phyloP scores from a whole-genome alignment of 2,797 vertebrate species.

The Pseudochaenichthys georgianus region DNA sequence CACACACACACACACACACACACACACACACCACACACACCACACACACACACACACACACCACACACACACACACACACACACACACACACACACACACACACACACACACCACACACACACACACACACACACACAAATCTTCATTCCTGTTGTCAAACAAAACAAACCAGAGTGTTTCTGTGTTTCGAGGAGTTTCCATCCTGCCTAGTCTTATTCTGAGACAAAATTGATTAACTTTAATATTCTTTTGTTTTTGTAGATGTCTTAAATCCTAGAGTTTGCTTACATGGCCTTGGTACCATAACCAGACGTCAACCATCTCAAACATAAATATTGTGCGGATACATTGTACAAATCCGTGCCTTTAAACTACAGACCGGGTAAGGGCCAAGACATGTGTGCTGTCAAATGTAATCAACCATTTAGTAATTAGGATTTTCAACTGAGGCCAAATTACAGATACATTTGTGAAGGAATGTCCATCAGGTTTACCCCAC shows the following conservation, averaged over 20 bases:
- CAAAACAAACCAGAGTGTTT: constrained; percentile 65
- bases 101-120: constrained; percentile 17
- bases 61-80: no score
- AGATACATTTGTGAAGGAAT: neutral
- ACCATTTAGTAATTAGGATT: neutral
- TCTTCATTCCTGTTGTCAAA: constrained; percentile 67
- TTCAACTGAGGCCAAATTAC: neutral
- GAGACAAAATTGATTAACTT: constrained; percentile 53
- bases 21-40: no score
- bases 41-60: no score
- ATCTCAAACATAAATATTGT: constrained; percentile 17
- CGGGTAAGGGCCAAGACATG: constrained; percentile 5
- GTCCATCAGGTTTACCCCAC: no score
- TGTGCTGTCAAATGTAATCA: neutral
- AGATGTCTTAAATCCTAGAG: constrained; percentile 56
- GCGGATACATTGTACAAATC: neutral
- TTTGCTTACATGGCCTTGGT: constrained; percentile 28
- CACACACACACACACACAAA: constrained; percentile 4
- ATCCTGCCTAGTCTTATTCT: constrained; percentile 69
- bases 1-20: no score
- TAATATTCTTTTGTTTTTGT: constrained; percentile 29
- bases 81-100: no score
- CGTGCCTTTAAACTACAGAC: no score
- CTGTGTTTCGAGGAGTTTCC: constrained; percentile 41
- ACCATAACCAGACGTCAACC: constrained; percentile 30